Evolutionary conservation across 1,140 invertebrate genomes (phyloP).

Genomic region (Anastrepha obliqua): DNA sequence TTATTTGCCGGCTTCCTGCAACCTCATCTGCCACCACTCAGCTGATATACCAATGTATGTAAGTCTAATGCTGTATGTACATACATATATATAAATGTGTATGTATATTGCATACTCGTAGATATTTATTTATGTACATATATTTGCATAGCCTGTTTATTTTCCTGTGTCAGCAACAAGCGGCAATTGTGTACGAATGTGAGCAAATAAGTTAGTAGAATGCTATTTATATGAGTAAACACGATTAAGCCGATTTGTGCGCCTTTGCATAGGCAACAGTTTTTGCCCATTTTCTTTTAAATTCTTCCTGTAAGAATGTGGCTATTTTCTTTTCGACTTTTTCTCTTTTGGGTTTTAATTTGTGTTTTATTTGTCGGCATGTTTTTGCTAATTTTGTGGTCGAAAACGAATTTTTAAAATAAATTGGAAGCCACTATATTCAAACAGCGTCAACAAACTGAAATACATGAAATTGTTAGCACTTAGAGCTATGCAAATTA

Average conservation of each 20-base stretch:
- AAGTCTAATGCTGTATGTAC: background rate
- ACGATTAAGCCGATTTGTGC: constrained; percentile 10
- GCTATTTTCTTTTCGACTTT: background rate
- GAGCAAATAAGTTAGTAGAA: background rate
- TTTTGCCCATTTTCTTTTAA: background rate
- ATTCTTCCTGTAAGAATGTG: background rate
- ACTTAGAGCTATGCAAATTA: no score
- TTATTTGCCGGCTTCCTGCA: constrained; percentile 17
- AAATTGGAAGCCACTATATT: no score
- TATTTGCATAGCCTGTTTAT: background rate
- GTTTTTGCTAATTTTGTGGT: no score
- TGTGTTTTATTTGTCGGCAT: no score
- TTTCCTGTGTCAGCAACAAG: background rate
- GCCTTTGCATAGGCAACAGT: constrained; percentile 14
- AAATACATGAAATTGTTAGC: no score
- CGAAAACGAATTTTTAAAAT: no score
- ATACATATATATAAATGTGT: background rate
- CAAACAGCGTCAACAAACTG: no score
- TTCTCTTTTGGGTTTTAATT: background rate
- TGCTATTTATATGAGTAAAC: constrained; percentile 28
- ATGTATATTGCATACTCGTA: background rate
- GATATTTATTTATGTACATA: background rate
- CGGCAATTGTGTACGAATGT: no score
- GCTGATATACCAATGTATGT: background rate
- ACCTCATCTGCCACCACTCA: background rate